These are phyloP conservation scores for Drosophila ustulata DNA, from an alignment of 2,888 invertebrate species.

Conservation along the genomic window DNA sequence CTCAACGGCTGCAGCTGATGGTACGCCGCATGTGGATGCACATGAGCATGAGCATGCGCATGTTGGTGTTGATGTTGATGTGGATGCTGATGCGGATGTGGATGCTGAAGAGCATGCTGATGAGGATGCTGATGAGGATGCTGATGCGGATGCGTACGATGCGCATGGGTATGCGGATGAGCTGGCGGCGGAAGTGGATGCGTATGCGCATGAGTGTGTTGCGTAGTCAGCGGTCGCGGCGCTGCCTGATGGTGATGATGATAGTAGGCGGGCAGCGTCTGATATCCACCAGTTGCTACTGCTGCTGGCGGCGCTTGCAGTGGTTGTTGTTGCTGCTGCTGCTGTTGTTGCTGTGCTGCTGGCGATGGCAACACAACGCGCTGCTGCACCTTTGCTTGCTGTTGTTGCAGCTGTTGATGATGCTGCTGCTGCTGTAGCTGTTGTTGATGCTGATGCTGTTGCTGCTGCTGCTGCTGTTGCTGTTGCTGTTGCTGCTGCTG, in stretches of 20 bases:
- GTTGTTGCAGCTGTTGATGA: conserved; percentile 7
- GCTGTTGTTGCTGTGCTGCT: conserved; percentile 13
- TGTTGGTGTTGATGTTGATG: conserved; percentile 45
- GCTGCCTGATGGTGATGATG: conserved; percentile 55
- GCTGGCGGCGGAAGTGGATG: conserved; percentile 31
- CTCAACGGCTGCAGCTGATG: conserved; percentile 68
- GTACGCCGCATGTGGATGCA: conserved; percentile 46
- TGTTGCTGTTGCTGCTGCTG: conserved; percentile 13
- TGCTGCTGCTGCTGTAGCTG: conserved; percentile 8
- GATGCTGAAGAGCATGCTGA: conserved; percentile 23
- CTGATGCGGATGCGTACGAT: conserved; percentile 38
- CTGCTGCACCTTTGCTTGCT: conserved; percentile 14
- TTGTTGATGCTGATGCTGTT: conserved; percentile 2
- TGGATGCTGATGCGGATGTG: conserved; percentile 44
- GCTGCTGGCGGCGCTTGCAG: conserved; percentile 11
- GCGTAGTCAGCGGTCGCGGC: conserved; percentile 35
- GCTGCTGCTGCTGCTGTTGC: conserved; percentile 9
- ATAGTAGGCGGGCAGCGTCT: conserved; percentile 52
- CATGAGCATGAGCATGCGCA: conserved; percentile 40
- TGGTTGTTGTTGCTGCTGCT: neutral
- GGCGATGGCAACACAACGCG: conserved; percentile 19
- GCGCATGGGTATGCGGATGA: conserved; percentile 33
- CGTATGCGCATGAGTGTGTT: conserved; percentile 38
- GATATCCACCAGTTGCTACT: conserved; percentile 41
- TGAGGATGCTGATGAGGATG: conserved; percentile 45